Evolutionary conservation across 2,888 invertebrate genomes (phyloP), one percentile per base, ranked within the genome.

Genomic region (Amiota minor): DNA sequence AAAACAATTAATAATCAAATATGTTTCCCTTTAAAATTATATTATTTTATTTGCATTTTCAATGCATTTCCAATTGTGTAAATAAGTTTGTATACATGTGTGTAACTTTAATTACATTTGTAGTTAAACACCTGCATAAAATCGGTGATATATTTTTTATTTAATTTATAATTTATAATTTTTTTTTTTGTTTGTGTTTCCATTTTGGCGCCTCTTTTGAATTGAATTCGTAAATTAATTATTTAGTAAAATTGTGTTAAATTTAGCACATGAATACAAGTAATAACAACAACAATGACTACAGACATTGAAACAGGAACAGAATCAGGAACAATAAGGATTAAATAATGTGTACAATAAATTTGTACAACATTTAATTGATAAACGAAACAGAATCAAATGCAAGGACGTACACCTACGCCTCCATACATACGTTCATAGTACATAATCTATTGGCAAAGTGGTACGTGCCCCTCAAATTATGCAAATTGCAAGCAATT

Each of bases 401-500:
- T 18, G 35, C 35, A 35, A 35, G 35, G 2, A 59, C 18, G 20
- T 9, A 59, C 23, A 20, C 35, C 35, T 35, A 23, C 23, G 23
- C 35, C 23, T 1, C 35, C 35, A 35, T 35, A 35, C 35, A 0
- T 14, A 59, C 4, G 16, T 9, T 20, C 0, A 59, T n/a, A 56
- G 10, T 56, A 56, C 4, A 6, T n/a, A n/a, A n/a, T n/a, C n/a
- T n/a, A n/a, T n/a, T n/a, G n/a, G n/a, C n/a, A n/a, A n/a, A n/a
- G n/a, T n/a, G n/a, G n/a, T 56, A 14, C 18, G 18, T 64, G 65
- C 71, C 70, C 76, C 74, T 73, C 64, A 65, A 71, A 73, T 70
- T 77, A 77, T 77, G 76, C 75, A 77, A 77, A 73, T 73, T 69
- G 47, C 16, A 76, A 72, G 70, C 64, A 65, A 20, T 35, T 4